These are phyloP conservation scores for Platygyra sinensis DNA, from an alignment of 64 coral and sea anemone species.

Conservation along the genomic window DNA sequence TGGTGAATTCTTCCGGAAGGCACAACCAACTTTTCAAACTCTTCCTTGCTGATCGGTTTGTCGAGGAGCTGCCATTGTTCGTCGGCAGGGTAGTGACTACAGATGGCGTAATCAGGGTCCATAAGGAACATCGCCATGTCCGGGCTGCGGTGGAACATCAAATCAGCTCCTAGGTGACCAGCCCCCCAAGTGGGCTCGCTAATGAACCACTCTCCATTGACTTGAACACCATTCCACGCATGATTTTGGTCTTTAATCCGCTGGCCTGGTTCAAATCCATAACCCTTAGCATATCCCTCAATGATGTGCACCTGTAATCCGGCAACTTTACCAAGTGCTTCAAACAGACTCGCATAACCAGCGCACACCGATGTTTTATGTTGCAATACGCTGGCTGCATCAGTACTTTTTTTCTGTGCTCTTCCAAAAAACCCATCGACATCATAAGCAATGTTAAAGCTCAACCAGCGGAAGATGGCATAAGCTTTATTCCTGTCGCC, in stretches of 20 bases:
- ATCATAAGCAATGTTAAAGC: slow-evolving; percentile 69
- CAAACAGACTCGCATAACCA: slow-evolving; percentile 85
- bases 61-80: slow-evolving; percentile 70
- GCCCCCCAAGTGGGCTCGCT: slow-evolving; percentile 85
- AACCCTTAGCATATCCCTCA: slow-evolving; percentile 73
- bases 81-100: slow-evolving; percentile 70
- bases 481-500: slow-evolving; percentile 60
- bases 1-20: slow-evolving; percentile 64
- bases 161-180: slow-evolving; percentile 71
- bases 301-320: slow-evolving; percentile 50
- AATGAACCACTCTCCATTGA: slow-evolving; percentile 71
- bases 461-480: slow-evolving; percentile 88
- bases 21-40: slow-evolving; percentile 82
- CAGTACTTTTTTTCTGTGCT: slow-evolving; percentile 39
- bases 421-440: slow-evolving; percentile 71
- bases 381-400: slow-evolving; percentile 60
- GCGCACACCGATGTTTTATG: slow-evolving; percentile 43
- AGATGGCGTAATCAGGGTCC: slow-evolving; percentile 73
- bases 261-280: slow-evolving; percentile 73
- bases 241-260: slow-evolving; percentile 63
- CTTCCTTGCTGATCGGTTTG: slow-evolving; percentile 70
- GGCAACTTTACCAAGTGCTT: slow-evolving; percentile 64
- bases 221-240: slow-evolving; percentile 72
- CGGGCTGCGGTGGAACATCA: slow-evolving; percentile 72
- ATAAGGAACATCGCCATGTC: slow-evolving; percentile 73